Conservation (phyloP, 2,888 invertebrate genomes). For the Hecatera dysodea region DNA sequence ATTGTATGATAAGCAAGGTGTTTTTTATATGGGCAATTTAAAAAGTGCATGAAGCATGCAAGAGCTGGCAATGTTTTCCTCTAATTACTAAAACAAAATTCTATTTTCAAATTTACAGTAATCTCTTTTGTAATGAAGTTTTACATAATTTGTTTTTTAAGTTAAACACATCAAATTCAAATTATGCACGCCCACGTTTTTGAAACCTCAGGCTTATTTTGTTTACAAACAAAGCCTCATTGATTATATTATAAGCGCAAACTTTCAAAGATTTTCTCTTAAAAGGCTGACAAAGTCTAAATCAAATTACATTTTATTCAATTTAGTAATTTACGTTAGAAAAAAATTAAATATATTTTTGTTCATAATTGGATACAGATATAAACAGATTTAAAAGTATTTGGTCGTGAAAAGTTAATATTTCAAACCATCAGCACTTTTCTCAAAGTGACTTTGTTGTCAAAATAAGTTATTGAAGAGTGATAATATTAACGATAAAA, state of each 20-base stretch:
- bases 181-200: conserved; percentile 64
- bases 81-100: too few relatives aligned
- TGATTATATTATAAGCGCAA: conserved; percentile 26
- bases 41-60: too few relatives aligned
- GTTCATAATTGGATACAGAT: conserved; percentile 29
- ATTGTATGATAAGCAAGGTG: too few relatives aligned
- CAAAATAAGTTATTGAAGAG: conserved; percentile 33
- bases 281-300: conserved; percentile 32
- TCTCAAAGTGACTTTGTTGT: conserved; percentile 25
- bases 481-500: conserved; percentile 18
- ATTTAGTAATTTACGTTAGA: conserved; percentile 1
- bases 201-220: conserved; percentile 42
- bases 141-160: conserved; percentile 25
- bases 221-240: conserved; percentile 38
- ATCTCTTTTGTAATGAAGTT: conserved; percentile 1
- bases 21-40: too few relatives aligned
- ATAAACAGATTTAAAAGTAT: conserved; percentile 38
- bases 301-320: conserved; percentile 29
- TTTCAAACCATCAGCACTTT: conserved; percentile 23
- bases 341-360: neutral
- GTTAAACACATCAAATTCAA: conserved; percentile 10
- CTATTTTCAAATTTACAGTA: too few relatives aligned
- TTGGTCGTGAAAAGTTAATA: conserved; percentile 26
- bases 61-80: too few relatives aligned
- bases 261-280: conserved; percentile 23